Evolutionary conservation across 2,888 invertebrate species (phyloP).

Genomic region (Lasioglossum figueresi): DNA sequence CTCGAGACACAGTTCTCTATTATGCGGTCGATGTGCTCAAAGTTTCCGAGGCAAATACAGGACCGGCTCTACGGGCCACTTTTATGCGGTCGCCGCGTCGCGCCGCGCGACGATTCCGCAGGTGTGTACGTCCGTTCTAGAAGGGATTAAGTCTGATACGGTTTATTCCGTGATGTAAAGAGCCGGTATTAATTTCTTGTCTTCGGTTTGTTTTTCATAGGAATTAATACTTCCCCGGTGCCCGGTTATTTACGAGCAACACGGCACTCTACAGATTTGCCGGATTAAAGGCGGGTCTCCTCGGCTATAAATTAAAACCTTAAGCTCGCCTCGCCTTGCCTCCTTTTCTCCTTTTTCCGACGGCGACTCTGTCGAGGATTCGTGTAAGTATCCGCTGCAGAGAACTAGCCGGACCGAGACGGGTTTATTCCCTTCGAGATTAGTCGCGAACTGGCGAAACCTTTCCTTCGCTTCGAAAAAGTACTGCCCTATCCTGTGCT

Average conservation of each 20-base stretch:
- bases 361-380: slow-evolving; percentile 54
- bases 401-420: slow-evolving; percentile 30
- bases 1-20: background rate
- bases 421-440: slow-evolving; percentile 42
- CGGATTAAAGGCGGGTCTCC: slow-evolving; percentile 71
- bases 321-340: slow-evolving; percentile 56
- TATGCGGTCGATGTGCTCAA: background rate
- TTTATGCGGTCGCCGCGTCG: background rate
- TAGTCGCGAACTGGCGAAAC: slow-evolving; percentile 37
- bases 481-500: background rate
- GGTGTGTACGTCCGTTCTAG: background rate
- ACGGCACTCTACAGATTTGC: slow-evolving; percentile 73
- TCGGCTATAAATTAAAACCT: slow-evolving; percentile 70
- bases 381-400: slow-evolving; percentile 59
- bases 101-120: background rate
- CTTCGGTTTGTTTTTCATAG: slow-evolving; percentile 63
- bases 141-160: slow-evolving; percentile 47
- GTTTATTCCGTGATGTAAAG: slow-evolving; percentile 56
- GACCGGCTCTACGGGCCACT: background rate
- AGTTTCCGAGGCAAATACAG: background rate
- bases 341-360: slow-evolving; percentile 35
- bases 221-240: slow-evolving; percentile 63
- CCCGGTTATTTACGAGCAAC: slow-evolving; percentile 67
- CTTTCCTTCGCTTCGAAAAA: slow-evolving; percentile 1
- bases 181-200: slow-evolving; percentile 66